Evolutionary conservation across 2,888 invertebrate species (phyloP).

Genomic region (Gonocerus acuteangulatus): DNA sequence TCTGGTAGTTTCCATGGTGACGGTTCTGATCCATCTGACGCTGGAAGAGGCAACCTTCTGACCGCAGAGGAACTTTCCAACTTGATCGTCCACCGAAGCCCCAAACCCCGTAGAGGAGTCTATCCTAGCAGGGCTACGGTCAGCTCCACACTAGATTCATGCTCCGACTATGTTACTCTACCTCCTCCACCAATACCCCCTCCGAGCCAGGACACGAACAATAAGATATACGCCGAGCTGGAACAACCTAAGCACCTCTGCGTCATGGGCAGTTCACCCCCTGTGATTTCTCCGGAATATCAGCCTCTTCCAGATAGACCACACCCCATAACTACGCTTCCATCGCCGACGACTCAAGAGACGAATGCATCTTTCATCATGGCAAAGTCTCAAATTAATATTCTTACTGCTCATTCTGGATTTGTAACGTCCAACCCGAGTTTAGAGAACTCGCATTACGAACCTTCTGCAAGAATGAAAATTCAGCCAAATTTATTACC

Average conservation of each 20-base stretch:
- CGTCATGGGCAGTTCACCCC: constrained; percentile 5
- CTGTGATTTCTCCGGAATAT: constrained; percentile 31
- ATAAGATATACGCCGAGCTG: constrained; percentile 16
- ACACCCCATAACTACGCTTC: constrained; percentile 31
- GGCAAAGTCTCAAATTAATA: constrained; percentile 66
- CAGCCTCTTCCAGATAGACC: constrained; percentile 29
- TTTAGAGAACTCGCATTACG: constrained; percentile 43
- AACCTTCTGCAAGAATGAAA: constrained; percentile 39
- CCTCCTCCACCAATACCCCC: constrained; percentile 40
- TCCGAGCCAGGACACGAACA: constrained; percentile 36
- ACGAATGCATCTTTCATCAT: constrained; percentile 69
- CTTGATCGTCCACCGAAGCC: constrained; percentile 63
- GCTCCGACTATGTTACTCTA: constrained; percentile 81
- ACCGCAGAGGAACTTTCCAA: constrained; percentile 79
- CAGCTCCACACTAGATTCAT: constrained; percentile 77
- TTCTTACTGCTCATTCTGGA: constrained; percentile 67
- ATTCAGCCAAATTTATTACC: constrained; percentile 45
- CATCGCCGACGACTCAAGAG: constrained; percentile 50
- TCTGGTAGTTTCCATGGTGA: constrained; percentile 74
- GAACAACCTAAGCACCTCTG: constrained; percentile 28
- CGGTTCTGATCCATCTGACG: constrained; percentile 80
- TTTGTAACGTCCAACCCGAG: constrained; percentile 56
- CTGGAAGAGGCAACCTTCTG: constrained; percentile 59
- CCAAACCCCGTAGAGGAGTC: constrained; percentile 47
- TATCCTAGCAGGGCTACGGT: constrained; percentile 72